Base-by-base conservation (phyloP, 1,140 invertebrate genomes). In the Oryzaephilus surinamensis region DNA sequence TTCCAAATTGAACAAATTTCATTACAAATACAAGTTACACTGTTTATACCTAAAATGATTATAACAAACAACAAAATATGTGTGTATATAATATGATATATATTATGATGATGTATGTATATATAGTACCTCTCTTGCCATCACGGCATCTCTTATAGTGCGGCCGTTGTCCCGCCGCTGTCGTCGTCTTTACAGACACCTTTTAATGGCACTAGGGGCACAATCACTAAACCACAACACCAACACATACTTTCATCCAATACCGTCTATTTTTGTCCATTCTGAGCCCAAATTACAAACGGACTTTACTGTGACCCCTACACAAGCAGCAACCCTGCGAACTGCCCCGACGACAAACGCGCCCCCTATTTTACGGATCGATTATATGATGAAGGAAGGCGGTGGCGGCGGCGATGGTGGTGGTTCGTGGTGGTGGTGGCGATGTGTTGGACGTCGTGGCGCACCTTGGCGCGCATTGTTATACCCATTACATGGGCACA, bases 41-140 rank as follows among this genome's bases (percentile, higher is more conserved):
- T 21, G 20, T 6, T 21, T 21, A 21, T 21, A 21, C 6, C 20
- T 6, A 21, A 6, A 21, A 21, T 21, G 10, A 21, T 21, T 21
- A 21, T 6, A 2, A 21, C 20, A 21, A 21, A 21, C 20, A 24
- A 24, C 11, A 5, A 10, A 10, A 24, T 24, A 10, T n/a, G 10
- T 24, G 8, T 24, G 11, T 6, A 24, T 24, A 10, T n/a, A n/a
- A n/a, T n/a, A n/a, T n/a, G n/a, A n/a, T n/a, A n/a, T n/a, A n/a
- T n/a, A n/a, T n/a, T n/a, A n/a, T n/a, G n/a, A n/a, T n/a, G n/a
- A n/a, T n/a, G n/a, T n/a, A n/a, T n/a, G n/a, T n/a, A 10, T 7
- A 24, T n/a, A 24, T 4, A 24, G 47, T 63, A 72, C 69, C 69
- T 72, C 69, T 71, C 70, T 71, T 67, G 70, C 69, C 70, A 72